These are phyloP conservation scores for Hippocampus barbouri DNA, from an alignment of 2,113 vertebrate genomes.

Conservation along the genomic window DNA sequence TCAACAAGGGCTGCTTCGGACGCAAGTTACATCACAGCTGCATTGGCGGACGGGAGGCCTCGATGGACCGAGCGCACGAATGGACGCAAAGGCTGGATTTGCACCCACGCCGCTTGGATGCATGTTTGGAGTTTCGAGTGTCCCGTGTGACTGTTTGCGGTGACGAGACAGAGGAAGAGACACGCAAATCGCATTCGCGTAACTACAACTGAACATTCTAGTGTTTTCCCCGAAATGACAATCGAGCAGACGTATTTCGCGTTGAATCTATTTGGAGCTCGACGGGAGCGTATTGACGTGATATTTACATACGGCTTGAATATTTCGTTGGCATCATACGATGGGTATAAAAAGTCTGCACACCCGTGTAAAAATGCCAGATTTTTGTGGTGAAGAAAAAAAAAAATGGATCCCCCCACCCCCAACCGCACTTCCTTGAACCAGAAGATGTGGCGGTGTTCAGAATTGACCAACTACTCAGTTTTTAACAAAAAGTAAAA, in stretches of 20 bases:
- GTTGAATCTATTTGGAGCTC: too few species aligned
- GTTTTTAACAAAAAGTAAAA: too few species aligned
- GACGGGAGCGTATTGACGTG: not conserved
- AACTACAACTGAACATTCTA: too few species aligned
- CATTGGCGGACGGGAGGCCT: conserved; percentile 65
- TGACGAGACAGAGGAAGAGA: too few species aligned
- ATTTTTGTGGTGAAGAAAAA: not conserved
- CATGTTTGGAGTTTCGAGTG: not conserved
- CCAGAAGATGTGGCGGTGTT: not conserved
- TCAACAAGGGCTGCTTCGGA: conserved; percentile 20
- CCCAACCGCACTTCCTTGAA: too few species aligned
- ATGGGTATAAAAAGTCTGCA: not conserved
- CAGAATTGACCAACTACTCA: too few species aligned
- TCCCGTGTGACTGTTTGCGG: too few species aligned
- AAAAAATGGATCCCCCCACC: too few species aligned
- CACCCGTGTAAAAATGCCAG: not conserved
- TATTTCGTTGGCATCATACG: not conserved
- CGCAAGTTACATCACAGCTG: conserved; percentile 39
- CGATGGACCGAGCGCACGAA: conserved; percentile 37
- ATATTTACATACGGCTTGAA: not conserved
- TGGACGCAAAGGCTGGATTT: not conserved
- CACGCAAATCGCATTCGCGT: too few species aligned
- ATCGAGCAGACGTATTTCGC: too few species aligned
- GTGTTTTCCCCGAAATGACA: too few species aligned
- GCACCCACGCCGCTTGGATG: not conserved